Conservation (phyloP, 2,888 invertebrate genomes). For the Metacarcinus magister region DNA sequence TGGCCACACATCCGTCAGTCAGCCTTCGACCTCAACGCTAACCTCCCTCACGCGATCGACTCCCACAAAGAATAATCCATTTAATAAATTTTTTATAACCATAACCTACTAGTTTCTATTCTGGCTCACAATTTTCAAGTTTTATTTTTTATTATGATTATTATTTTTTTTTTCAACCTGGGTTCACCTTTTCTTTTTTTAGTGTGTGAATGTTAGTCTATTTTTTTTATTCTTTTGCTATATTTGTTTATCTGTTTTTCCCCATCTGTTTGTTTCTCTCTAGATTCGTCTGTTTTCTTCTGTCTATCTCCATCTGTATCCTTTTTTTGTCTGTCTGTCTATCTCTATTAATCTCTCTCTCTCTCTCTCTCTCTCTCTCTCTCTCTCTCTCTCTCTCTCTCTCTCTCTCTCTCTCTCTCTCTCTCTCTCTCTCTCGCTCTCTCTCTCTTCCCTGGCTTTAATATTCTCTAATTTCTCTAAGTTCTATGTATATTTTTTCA, state of each 20-base stretch:
- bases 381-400: conserved; percentile 51
- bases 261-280: neutral
- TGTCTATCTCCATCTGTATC: neutral
- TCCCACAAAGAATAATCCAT: neutral
- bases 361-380: conserved; percentile 12
- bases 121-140: no score
- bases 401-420: neutral
- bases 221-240: neutral
- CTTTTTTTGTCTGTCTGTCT: neutral
- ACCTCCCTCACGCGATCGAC: neutral
- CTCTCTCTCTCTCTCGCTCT: neutral
- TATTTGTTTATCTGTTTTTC: neutral
- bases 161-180: no score
- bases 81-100: no score
- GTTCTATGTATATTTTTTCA: neutral
- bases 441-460: neutral
- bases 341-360: neutral
- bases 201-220: neutral
- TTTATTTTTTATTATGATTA: no score
- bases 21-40: neutral
- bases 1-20: neutral
- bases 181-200: no score
- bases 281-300: neutral
- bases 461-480: neutral
- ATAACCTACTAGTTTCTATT: no score